Percentiles rank a stretch among this genome's conserved stretches.
Conservation (phyloP, 2,113 vertebrate species). For the Serilophus lunatus region DNA sequence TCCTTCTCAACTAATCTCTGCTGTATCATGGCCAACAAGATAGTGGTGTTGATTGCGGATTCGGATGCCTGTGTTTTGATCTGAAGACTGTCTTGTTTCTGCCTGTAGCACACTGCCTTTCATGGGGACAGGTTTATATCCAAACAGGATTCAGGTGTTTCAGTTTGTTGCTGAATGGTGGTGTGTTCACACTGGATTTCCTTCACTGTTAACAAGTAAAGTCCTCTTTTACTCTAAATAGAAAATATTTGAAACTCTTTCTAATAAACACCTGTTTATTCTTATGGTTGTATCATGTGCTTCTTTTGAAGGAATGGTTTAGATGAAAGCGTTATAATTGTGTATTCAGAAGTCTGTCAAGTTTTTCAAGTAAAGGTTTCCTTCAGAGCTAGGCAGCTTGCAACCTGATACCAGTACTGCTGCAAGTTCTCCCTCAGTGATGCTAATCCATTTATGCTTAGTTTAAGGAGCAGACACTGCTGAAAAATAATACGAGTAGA, state of each 20-base stretch:
- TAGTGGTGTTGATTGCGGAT: rapidly evolving
- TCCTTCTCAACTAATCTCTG: background rate
- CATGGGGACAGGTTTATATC: background rate
- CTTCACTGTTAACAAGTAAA: background rate
- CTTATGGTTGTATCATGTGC: background rate
- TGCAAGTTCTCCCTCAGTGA: background rate
- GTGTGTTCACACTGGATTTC: background rate
- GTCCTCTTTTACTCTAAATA: background rate
- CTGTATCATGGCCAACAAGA: background rate
- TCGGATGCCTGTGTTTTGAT: background rate
- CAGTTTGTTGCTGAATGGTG: background rate
- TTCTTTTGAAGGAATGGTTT: background rate
- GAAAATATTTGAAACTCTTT: background rate
- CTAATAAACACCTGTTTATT: background rate
- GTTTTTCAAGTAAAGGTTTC: background rate
- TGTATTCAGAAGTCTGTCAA: background rate
- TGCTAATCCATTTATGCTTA: background rate
- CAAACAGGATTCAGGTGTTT: background rate
- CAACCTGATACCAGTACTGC: background rate
- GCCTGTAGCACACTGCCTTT: background rate
- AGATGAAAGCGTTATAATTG: background rate
- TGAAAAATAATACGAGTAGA: background rate
- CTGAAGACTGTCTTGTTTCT: background rate
- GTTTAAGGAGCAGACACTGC: background rate
- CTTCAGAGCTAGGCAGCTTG: background rate